Conservation (phyloP, 2,113 vertebrate species). For the Channa argus region DNA sequence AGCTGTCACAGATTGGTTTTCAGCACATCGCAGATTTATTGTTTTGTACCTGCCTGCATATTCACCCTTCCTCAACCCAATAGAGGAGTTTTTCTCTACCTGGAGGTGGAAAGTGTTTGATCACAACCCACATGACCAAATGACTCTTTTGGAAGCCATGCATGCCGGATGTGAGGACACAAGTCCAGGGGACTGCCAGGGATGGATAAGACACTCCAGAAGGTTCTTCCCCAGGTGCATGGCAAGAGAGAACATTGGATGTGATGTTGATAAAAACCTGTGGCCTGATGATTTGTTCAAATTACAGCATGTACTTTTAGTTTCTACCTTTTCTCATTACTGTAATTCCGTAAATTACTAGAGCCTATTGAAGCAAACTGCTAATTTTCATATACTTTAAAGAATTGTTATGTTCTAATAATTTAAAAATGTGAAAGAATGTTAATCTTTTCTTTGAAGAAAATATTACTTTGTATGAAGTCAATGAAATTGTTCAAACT, state of each 20-base stretch:
- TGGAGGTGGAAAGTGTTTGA: constrained; percentile 3
- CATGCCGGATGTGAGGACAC: constrained; percentile 1
- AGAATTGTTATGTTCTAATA: too few species aligned
- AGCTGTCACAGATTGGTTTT: too few species aligned
- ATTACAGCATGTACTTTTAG: too few species aligned
- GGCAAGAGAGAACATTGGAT: neutral
- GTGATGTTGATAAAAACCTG: constrained; percentile 4
- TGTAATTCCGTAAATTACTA: too few species aligned
- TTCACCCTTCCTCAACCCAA: neutral
- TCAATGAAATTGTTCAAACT: too few species aligned
- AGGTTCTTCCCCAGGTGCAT: neutral
- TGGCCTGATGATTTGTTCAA: neutral
- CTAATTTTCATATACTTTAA: too few species aligned
- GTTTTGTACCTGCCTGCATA: neutral
- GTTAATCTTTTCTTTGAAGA: too few species aligned
- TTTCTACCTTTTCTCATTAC: too few species aligned
- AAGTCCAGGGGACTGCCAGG: neutral
- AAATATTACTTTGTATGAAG: too few species aligned
- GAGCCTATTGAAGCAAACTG: too few species aligned
- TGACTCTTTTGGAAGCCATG: neutral
- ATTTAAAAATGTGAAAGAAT: too few species aligned
- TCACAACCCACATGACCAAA: neutral
- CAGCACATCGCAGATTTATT: neutral
- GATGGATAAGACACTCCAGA: neutral
- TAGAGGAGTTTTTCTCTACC: neutral